Evolutionary conservation across 1,140 invertebrate species (phyloP).

Genomic region (Scaptodrosophila lebanonensis): DNA sequence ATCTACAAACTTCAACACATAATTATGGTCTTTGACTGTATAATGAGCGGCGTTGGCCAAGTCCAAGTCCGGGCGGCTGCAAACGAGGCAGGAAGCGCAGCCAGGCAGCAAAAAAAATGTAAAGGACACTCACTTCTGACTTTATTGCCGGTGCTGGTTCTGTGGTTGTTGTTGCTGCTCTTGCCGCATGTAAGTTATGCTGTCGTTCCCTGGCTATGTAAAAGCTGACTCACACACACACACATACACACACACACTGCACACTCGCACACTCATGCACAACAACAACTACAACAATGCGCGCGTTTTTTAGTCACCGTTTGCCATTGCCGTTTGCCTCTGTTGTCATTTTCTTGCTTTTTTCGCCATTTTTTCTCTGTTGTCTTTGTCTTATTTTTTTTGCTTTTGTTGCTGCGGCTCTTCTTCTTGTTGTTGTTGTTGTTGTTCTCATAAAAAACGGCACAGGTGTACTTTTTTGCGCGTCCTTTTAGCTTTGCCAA

Average conservation of each 20-base stretch:
- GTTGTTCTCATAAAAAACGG: constrained; percentile 42
- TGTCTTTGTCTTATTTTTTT: constrained; percentile 35
- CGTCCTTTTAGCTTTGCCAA: constrained; percentile 59
- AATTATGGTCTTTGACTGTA: constrained; percentile 76
- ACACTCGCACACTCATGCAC: constrained; percentile 22
- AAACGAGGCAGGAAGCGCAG: constrained; percentile 27
- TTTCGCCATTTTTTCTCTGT: constrained; percentile 56
- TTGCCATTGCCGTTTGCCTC: background rate
- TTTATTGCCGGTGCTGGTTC: constrained; percentile 51
- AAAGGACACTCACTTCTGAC: constrained; percentile 71
- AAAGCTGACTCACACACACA: constrained; percentile 34
- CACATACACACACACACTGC: constrained; percentile 17
- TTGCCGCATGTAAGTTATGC: constrained; percentile 63
- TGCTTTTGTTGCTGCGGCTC: constrained; percentile 26
- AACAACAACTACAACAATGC: background rate
- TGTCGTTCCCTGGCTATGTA: constrained; percentile 54
- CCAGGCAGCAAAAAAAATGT: constrained; percentile 29
- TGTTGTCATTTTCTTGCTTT: constrained; percentile 71
- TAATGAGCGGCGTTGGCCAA: constrained; percentile 65
- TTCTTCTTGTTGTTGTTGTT: constrained; percentile 47
- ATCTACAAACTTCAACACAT: constrained; percentile 73
- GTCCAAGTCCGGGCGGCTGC: constrained; percentile 55
- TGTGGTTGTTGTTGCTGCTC: constrained; percentile 23
- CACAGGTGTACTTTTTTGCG: constrained; percentile 71
- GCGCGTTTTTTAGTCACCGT: constrained; percentile 55